Conservation (phyloP, 2,888 invertebrate genomes). For the Melieria crassipennis region DNA sequence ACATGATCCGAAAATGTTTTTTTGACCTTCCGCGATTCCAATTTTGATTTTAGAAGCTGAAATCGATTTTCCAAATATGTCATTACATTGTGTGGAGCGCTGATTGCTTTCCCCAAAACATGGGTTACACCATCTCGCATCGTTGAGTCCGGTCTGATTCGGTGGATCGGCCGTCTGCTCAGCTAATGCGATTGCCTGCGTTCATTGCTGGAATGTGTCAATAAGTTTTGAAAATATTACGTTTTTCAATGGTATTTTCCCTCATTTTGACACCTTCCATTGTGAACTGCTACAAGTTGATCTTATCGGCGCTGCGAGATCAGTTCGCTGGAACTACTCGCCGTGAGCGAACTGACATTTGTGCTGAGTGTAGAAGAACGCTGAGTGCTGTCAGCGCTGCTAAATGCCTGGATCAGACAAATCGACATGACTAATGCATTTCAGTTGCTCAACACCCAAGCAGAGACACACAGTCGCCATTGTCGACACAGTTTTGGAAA, state of each 20-base stretch:
- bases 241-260: background rate
- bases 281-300: background rate
- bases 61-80: conserved; percentile 25
- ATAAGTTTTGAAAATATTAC: conserved; percentile 14
- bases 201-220: conserved; percentile 15
- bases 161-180: background rate
- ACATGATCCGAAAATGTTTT: conserved; percentile 8
- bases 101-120: background rate
- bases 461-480: background rate
- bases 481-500: background rate
- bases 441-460: background rate
- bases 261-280: background rate
- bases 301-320: conserved; percentile 14
- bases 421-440: background rate
- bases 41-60: background rate
- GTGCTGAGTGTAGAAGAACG: background rate
- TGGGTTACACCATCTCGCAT: background rate
- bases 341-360: background rate
- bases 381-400: background rate
- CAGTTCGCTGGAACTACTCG: background rate
- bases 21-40: background rate
- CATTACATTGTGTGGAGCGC: conserved; percentile 7
- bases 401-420: conserved; percentile 27
- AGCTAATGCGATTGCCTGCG: background rate
- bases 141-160: background rate